Conservation (phyloP, 2,797 vertebrate genomes). For the Chromobotia macracanthus region DNA sequence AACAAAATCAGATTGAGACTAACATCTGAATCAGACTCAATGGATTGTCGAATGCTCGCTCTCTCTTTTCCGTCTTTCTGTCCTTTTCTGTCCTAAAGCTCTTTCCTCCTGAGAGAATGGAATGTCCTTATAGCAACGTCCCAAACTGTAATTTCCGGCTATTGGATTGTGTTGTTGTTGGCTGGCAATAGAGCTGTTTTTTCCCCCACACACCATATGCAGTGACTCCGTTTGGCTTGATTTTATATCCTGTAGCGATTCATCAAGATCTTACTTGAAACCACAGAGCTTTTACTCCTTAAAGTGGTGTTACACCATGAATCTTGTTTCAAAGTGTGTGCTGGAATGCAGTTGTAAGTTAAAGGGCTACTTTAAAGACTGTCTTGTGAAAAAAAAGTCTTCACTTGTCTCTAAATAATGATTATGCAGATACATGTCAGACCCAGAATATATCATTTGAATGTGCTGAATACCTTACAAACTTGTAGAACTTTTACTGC, state of each 20-base stretch:
- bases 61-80: conserved; percentile 36
- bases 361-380: not conserved
- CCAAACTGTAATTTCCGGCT: conserved; percentile 14
- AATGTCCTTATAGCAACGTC: conserved; percentile 6
- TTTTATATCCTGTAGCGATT: conserved; percentile 34
- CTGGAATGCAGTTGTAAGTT: not conserved
- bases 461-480: not conserved
- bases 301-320: conserved; percentile 3
- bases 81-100: conserved; percentile 55
- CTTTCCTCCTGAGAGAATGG: not conserved
- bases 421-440: not conserved
- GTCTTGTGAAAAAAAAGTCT: not conserved
- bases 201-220: conserved; percentile 15
- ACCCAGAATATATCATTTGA: conserved; percentile 9
- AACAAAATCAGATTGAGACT: conserved; percentile 3
- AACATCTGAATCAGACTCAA: not conserved
- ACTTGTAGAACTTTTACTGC: not conserved
- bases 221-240: conserved; percentile 14
- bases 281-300: conserved; percentile 8
- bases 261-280: conserved; percentile 22
- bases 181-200: conserved; percentile 23
- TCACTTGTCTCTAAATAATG: not conserved
- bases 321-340: not conserved
- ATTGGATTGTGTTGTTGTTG: conserved; percentile 33
- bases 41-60: not conserved